phyloP scores from a whole-genome alignment of 2,113 vertebrate species.

The Phrynocephalus versicolor region DNA sequence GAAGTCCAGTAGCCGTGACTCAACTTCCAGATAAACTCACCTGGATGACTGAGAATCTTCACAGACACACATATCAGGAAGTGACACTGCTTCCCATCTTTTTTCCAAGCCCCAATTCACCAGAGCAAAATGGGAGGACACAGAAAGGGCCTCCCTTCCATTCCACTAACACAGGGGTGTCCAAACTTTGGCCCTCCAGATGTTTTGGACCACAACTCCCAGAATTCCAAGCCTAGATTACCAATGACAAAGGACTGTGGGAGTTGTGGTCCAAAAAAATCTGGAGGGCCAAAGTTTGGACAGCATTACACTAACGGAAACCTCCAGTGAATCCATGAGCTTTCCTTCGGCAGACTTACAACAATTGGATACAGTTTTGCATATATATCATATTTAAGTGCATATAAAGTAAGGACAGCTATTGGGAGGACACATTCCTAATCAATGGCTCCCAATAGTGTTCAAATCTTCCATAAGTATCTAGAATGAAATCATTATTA shows the following conservation, averaged over 20 bases:
- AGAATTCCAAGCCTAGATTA: too few relatives aligned
- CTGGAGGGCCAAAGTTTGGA: too few relatives aligned
- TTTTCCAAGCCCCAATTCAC: neutral
- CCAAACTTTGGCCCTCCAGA: too few relatives aligned
- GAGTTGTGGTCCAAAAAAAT: too few relatives aligned
- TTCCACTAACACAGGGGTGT: too few relatives aligned
- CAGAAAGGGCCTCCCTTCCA: neutral
- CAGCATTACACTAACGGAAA: neutral
- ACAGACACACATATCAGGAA: neutral
- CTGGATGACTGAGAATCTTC: too few relatives aligned
- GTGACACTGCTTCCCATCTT: neutral
- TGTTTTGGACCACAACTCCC: too few relatives aligned
- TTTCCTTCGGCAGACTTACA: neutral
- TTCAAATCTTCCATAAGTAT: neutral
- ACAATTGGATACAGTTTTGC: neutral
- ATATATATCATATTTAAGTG: neutral
- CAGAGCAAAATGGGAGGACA: neutral
- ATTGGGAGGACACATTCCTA: neutral
- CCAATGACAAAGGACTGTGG: too few relatives aligned
- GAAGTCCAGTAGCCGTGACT: too few relatives aligned
- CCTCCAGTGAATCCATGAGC: neutral
- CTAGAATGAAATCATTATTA: neutral
- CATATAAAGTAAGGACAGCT: neutral
- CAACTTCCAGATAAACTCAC: too few relatives aligned
- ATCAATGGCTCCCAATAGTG: neutral